phyloP scores from a whole-genome alignment of 2,888 invertebrate species.

The Phrixothrix hirtus region DNA sequence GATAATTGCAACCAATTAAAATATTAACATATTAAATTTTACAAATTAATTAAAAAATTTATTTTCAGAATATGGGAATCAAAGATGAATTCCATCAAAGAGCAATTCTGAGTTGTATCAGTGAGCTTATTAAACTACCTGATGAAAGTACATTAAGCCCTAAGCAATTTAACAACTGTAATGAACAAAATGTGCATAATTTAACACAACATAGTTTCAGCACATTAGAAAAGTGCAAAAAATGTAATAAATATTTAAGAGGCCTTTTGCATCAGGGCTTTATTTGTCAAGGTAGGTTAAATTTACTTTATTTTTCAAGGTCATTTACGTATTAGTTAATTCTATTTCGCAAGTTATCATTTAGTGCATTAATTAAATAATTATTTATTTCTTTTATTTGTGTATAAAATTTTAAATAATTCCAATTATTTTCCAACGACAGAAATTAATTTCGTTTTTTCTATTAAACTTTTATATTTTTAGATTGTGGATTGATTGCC shows the following conservation, averaged over 20 bases:
- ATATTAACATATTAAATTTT: no score
- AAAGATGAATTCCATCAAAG: conserved; percentile 74
- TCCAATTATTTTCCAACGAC: no score
- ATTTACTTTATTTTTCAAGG: no score
- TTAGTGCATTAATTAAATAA: no score
- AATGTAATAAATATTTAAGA: conserved; percentile 72
- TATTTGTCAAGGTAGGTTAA: conserved; percentile 64
- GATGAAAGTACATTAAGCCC: conserved; percentile 42
- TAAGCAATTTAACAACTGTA: conserved; percentile 35
- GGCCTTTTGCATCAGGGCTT: conserved; percentile 73
- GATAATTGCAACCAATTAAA: no score
- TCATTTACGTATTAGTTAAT: no score
- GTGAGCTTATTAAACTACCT: conserved; percentile 62
- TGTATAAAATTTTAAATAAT: no score
- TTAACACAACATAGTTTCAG: conserved; percentile 70
- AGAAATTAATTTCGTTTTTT: not conserved
- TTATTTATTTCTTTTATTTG: no score
- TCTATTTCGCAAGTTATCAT: no score
- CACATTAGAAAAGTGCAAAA: conserved; percentile 69
- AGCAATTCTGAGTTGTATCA: conserved; percentile 68
- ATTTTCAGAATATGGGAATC: conserved; percentile 71
- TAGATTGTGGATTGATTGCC: conserved; percentile 71
- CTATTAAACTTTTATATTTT: conserved; percentile 10
- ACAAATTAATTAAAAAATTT: conserved; percentile 21
- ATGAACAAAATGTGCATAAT: conserved; percentile 49